Conservation (phyloP, 2,888 invertebrate species). For the Cantharis lateralis region DNA sequence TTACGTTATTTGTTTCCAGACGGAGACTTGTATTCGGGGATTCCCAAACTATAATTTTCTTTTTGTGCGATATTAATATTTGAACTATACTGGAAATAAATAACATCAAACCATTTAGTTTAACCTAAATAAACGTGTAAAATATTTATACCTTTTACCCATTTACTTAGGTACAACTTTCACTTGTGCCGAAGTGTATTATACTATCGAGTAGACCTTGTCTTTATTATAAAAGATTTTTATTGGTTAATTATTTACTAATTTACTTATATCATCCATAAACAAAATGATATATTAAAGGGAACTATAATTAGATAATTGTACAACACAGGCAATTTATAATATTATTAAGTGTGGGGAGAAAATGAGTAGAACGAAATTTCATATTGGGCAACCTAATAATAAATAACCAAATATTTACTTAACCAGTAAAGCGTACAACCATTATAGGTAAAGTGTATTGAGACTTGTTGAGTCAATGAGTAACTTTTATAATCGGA, state of each 20-base stretch:
- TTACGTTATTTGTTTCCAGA: not conserved
- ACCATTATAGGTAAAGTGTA: not conserved
- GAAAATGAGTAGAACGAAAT: not conserved
- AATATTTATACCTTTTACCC: not conserved
- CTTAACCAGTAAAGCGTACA: not conserved
- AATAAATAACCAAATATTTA: not conserved
- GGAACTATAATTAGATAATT: not conserved
- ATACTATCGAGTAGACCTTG: not conserved
- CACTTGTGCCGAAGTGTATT: not conserved
- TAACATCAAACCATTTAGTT: not conserved
- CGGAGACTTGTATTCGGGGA: no score
- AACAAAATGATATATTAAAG: not conserved
- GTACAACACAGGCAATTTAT: not conserved
- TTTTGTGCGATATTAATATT: no score
- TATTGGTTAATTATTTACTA: not conserved
- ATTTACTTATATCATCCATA: no score
- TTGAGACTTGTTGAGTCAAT: not conserved
- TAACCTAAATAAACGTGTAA: not conserved
- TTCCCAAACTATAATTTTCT: no score
- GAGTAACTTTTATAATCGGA: conserved; percentile 2
- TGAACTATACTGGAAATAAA: no score
- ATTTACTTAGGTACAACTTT: not conserved
- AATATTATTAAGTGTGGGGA: not conserved
- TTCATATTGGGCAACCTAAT: not conserved
- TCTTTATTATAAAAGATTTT: not conserved